A percentile compares a stretch with the other conserved stretches of the same genome.
Evolutionary conservation across 2,888 invertebrate genomes (phyloP).

Genomic region (Herminia tarsipennalis): DNA sequence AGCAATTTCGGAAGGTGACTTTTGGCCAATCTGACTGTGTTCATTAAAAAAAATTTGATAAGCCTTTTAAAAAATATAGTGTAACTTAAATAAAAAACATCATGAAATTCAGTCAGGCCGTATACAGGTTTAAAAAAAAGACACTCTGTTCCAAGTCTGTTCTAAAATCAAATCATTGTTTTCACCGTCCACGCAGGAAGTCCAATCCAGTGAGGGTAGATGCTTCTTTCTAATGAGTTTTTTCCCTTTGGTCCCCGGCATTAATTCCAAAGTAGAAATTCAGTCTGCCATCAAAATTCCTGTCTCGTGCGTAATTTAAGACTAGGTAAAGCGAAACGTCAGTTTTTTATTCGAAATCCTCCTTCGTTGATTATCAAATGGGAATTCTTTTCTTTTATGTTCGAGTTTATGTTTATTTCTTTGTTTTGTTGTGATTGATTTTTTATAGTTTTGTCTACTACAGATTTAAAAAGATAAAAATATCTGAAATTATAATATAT

Average conservation of each 20-base stretch:
- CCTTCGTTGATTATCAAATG: slow-evolving; percentile 20
- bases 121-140: not conserved
- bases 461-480: no score
- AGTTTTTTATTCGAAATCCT: slow-evolving; percentile 40
- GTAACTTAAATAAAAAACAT: no score
- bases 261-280: slow-evolving; percentile 31
- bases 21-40: no score
- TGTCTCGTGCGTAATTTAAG: slow-evolving; percentile 56
- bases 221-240: slow-evolving; percentile 49
- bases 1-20: no score
- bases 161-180: slow-evolving; percentile 33
- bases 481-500: no score
- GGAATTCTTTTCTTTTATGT: not conserved
- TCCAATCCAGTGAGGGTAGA: slow-evolving; percentile 25
- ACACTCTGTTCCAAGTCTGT: not conserved
- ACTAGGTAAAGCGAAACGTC: slow-evolving; percentile 25
- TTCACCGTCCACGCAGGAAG: slow-evolving; percentile 4
- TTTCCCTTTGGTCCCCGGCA: slow-evolving; percentile 18
- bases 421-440: no score
- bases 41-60: no score
- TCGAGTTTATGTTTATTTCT: not conserved
- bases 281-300: slow-evolving; percentile 50
- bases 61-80: no score
- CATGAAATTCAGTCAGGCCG: no score
- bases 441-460: not conserved